Base-by-base conservation (phyloP, 2,888 invertebrate genomes). In the Hipparchia sbordonii region DNA sequence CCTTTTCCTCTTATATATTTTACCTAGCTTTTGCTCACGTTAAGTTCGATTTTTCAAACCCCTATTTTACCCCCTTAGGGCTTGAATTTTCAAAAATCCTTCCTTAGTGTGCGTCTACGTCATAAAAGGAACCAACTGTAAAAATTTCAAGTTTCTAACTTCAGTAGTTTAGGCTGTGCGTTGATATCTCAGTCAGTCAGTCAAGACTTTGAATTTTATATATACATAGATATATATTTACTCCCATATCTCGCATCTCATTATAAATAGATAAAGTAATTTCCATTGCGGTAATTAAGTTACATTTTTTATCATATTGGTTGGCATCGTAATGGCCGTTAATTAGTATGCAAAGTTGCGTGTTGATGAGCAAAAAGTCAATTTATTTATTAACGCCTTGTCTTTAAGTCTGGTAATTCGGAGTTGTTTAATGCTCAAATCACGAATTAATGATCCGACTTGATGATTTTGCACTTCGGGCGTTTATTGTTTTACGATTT, bases 341-440 rank as follows among this genome's bases (percentile, higher is more conserved):
- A 70, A 74, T 67, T 71, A 69, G 59, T 67, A 72, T 56, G 52
- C 74, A 72, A 73, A 74, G 59, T 48, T 56, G 60, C 23, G 67
- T 68, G 65, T 60, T 77, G 73, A 74, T 73, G 72, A 74, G 76
- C 71, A 71, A 74, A 77, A 76, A 74, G 59, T 48, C 66, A 48
- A 67, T 71, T 66, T 72, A 67, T 67, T 73, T 73, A 71, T 73
- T 74, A 71, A 66, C 76, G 66, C 71, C 71, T 68, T 46, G 45
- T 56, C 67, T 75, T 73, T 67, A 73, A 66, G 57, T 60, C 33
- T 45, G 54, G 45, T 71, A 73, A 48, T 75, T 73, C 67, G n/a
- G 6, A 51, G 12, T 69, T 59, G 63, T 60, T 69, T 72, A 72
- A 67, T 62, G 67, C 56, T 61, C 39, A n/a, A 45, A 68, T 65